Evolutionary conservation across 2,113 vertebrate species (phyloP).

Genomic region (Asarcornis scutulata): DNA sequence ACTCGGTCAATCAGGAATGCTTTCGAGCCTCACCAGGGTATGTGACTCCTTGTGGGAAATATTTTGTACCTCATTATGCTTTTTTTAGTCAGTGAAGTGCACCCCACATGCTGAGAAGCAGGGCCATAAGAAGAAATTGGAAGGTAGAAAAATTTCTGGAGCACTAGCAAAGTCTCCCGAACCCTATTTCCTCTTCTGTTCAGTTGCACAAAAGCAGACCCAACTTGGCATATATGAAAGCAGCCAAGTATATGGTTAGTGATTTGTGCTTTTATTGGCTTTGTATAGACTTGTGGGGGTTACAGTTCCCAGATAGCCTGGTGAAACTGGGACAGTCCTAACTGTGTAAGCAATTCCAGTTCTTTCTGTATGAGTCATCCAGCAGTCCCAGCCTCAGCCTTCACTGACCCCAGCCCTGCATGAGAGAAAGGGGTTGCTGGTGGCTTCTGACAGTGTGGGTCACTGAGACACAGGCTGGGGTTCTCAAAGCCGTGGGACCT

Average conservation of each 20-base stretch:
- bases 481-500: not conserved
- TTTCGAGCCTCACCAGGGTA: not conserved
- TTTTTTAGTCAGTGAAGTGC: not conserved
- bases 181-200: not conserved
- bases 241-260: not conserved
- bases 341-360: not conserved
- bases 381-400: not conserved
- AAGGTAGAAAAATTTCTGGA: not conserved
- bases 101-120: not conserved
- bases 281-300: not conserved
- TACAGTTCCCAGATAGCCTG: not conserved
- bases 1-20: not conserved
- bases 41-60: not conserved
- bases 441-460: not conserved
- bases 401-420: not conserved
- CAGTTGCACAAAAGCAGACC: not conserved
- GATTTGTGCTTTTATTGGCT: not conserved
- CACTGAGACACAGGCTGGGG: not conserved
- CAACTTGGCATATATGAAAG: not conserved
- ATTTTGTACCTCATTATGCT: not conserved
- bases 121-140: not conserved
- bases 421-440: not conserved
- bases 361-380: not conserved
- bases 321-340: not conserved
- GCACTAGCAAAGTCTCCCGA: not conserved